These are phyloP conservation scores for Odocoileus virginianus DNA, from an alignment of 2,113 vertebrate species.

Conservation along the genomic window DNA sequence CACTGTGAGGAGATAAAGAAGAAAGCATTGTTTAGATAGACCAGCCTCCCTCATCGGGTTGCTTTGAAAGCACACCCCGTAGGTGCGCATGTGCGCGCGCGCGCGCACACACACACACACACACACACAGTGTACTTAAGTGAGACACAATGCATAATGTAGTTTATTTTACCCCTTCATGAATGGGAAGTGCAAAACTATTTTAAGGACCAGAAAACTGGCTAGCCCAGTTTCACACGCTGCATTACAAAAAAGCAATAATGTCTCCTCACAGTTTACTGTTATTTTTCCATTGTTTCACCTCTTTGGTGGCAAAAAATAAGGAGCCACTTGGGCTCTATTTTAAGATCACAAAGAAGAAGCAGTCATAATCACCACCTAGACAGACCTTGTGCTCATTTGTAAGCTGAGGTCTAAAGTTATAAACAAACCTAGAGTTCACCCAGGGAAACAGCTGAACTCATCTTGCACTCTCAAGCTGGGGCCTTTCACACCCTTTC, in stretches of 20 bases:
- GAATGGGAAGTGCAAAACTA: background rate
- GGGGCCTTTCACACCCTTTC: background rate
- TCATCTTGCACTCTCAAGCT: background rate
- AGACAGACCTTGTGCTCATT: background rate
- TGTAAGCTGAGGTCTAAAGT: background rate
- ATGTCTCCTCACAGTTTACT: background rate
- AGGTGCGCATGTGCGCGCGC: accelerated
- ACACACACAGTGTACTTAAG: background rate
- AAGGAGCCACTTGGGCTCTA: background rate
- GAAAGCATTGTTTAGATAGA: background rate
- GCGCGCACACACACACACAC: background rate
- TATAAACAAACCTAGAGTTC: background rate
- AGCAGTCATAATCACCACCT: background rate
- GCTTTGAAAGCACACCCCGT: background rate
- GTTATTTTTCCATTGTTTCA: constrained; percentile 34
- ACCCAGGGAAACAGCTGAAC: background rate
- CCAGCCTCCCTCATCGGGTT: too few species aligned
- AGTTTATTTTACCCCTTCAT: background rate
- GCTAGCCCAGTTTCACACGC: background rate
- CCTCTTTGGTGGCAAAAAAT: background rate
- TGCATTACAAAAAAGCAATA: background rate
- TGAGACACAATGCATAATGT: background rate
- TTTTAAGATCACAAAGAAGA: background rate
- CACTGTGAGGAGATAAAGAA: background rate
- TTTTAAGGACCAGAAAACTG: background rate